Conservation (phyloP, 2,113 vertebrate genomes). For the Tylochromis polylepis region DNA sequence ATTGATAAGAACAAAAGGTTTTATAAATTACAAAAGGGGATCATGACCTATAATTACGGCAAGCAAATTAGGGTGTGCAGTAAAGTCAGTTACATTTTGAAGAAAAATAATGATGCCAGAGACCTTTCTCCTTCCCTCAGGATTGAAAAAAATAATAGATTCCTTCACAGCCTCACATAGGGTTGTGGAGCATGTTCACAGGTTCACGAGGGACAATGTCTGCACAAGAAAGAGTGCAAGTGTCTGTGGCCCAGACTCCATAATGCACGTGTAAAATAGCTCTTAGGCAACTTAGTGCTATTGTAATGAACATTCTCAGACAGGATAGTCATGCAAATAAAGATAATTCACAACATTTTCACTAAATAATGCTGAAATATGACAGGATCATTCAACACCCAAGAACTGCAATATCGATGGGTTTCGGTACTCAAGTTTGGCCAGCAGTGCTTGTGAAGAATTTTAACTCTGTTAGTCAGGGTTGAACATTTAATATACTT, state of each 20-base stretch:
- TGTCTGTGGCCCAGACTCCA: slow-evolving; percentile 59
- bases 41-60: slow-evolving; percentile 96
- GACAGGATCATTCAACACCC: neutral
- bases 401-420: neutral
- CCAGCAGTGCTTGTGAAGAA: neutral
- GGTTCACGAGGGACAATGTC: slow-evolving; percentile 79
- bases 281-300: slow-evolving; percentile 25
- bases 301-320: slow-evolving; percentile 17
- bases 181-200: slow-evolving; percentile 69
- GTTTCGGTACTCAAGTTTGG: neutral
- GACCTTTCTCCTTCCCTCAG: slow-evolving; percentile 81
- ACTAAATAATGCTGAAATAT: neutral
- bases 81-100: slow-evolving; percentile 94
- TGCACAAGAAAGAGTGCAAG: slow-evolving; percentile 73
- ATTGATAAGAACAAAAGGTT: slow-evolving; percentile 96
- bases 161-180: slow-evolving; percentile 81
- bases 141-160: slow-evolving; percentile 87
- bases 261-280: slow-evolving; percentile 23
- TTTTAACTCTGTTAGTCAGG: neutral
- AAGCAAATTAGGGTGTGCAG: slow-evolving; percentile 93
- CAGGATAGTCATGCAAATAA: neutral
- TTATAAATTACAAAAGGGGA: slow-evolving; percentile 92
- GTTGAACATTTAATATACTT: neutral
- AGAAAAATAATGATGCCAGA: slow-evolving; percentile 90
- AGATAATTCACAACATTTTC: neutral